Evolutionary conservation across 1,140 invertebrate genomes (phyloP), one percentile per base, ranked within the genome.

Genomic region (Anthonomus grandis): DNA sequence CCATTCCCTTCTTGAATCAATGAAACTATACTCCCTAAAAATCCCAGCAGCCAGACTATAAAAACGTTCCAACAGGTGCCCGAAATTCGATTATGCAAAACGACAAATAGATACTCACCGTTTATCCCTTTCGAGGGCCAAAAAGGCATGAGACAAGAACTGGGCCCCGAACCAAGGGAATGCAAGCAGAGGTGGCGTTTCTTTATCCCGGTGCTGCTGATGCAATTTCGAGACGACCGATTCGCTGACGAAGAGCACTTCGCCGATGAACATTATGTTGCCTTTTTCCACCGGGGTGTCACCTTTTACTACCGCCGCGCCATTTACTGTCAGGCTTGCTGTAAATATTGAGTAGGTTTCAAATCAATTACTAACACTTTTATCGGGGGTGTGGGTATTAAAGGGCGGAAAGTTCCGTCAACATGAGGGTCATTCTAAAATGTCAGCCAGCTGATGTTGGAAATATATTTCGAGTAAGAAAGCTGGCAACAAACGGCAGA

Each of bases 151-250:
- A 4, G 80, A 82, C 23, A 83, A 66, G 64, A 83, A 83, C 58
- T 82, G 81, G 8, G 82, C 80, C 34, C 78, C 78, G 62, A 81
- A 81, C 81, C 81, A 83, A 2, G 82, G 81, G 56, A 82, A 83
- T 2, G 81, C 79, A 25, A 83, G 60, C 18, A 83, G 65, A n/a
- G 81, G 82, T 6, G 81, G 81, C 2, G 81, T 82, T 66, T 83
- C 81, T 68, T 83, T 82, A 62, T 83, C 81, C 57, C 77, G 74
- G 66, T 83, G 76, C 66, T 80, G 75, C 64, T 81, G 78, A 67
- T 82, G 80, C 24, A 83, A 69, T 55, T 78, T 73, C 19, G 79
- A 79, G 3, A 83, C 82, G 19, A 82, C 76, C 3, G 75, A 73
- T 49, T 82, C 81, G 57, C 78, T 79, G 17, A 83, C 81, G 64